A percentile compares a stretch with the other conserved stretches of the same genome.
Evolutionary conservation across 2,888 invertebrate genomes (phyloP).

Genomic region (Euphydryas editha): DNA sequence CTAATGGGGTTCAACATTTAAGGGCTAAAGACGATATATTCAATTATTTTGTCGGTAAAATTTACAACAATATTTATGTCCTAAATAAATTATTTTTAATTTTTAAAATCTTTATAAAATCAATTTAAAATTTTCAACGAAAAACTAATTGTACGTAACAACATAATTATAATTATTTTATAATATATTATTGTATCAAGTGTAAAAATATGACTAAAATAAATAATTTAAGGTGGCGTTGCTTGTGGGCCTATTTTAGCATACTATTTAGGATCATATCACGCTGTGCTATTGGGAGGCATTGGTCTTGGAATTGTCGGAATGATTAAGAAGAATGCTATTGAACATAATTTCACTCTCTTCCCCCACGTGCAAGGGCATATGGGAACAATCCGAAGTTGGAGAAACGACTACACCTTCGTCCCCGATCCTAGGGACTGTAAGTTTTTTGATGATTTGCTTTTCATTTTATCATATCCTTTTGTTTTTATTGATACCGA

Average conservation of each 20-base stretch:
- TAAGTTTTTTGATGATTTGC: conserved; percentile 38
- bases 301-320: conserved; percentile 57
- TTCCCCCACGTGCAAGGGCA: conserved; percentile 49
- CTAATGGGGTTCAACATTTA: conserved; percentile 51
- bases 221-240: conserved; percentile 57
- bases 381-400: conserved; percentile 51
- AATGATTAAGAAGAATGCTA: conserved; percentile 60
- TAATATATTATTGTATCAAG: no score
- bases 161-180: neutral
- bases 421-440: conserved; percentile 60
- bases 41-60: conserved; percentile 69
- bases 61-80: neutral
- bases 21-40: conserved; percentile 58
- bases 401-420: conserved; percentile 57
- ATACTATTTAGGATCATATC: conserved; percentile 58
- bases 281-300: conserved; percentile 62
- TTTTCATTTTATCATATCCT: neutral
- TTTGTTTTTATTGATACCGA: no score
- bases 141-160: no score
- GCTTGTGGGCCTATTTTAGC: conserved; percentile 68
- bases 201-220: neutral
- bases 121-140: no score
- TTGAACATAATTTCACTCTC: conserved; percentile 48
- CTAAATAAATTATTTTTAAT: no score
- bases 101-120: no score